Evolutionary conservation across 2,797 vertebrate genomes (phyloP).

Genomic region (Antrozous pallidus): DNA sequence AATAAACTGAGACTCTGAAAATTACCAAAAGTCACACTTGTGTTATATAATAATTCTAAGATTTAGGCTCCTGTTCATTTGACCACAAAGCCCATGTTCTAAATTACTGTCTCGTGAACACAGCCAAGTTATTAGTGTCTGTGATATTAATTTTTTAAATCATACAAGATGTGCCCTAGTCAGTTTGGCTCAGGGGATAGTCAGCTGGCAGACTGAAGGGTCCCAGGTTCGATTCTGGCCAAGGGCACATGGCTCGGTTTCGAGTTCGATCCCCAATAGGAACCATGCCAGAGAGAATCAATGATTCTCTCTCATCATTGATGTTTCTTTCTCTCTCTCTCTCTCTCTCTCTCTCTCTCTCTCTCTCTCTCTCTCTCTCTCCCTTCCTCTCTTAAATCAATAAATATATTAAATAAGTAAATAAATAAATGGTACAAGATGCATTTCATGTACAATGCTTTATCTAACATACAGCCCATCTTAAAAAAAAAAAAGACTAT

Average conservation of each 20-base stretch:
- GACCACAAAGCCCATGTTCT: not conserved
- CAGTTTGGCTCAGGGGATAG: no score
- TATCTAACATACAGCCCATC: not conserved
- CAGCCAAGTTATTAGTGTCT: not conserved
- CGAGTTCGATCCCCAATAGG: no score
- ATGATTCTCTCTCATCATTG: no score
- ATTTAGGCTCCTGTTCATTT: not conserved
- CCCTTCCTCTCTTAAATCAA: no score
- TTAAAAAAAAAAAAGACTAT: not conserved
- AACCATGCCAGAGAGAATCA: no score
- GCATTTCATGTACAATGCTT: not conserved
- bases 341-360: no score
- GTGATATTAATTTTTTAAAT: not conserved
- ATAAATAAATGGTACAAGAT: not conserved
- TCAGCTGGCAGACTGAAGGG: no score
- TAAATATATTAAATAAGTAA: no score
- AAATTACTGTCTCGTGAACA: not conserved
- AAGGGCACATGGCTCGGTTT: no score
- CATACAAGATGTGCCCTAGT: not conserved
- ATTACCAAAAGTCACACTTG: not conserved
- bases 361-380: no score
- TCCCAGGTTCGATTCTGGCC: no score
- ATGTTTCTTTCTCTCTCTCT: no score
- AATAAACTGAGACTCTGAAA: not conserved
- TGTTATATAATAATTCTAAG: not conserved